phyloP scores from a whole-genome alignment of 2,888 invertebrate species.

The Metellina segmentata region DNA sequence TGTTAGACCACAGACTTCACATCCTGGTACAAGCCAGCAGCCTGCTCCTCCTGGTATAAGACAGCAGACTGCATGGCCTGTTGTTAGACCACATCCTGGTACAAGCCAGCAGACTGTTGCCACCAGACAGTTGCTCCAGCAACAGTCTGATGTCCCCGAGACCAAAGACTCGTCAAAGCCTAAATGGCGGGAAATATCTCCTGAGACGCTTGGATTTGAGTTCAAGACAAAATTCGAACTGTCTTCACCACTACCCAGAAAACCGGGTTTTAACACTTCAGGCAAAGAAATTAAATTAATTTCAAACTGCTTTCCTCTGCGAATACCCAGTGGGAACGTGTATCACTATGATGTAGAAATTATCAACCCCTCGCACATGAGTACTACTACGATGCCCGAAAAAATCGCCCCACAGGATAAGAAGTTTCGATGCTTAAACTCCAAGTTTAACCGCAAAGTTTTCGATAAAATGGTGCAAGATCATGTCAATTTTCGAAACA shows the following conservation, averaged over 20 bases:
- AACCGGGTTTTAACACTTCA: slow-evolving; percentile 2
- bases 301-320: slow-evolving; percentile 83
- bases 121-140: too few species aligned
- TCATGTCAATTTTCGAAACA: slow-evolving; percentile 81
- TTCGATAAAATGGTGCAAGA: slow-evolving; percentile 82
- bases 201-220: neutral
- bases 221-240: neutral
- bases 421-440: slow-evolving; percentile 46
- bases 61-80: too few species aligned
- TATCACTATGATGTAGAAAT: slow-evolving; percentile 83
- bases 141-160: too few species aligned
- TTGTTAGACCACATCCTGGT: too few species aligned
- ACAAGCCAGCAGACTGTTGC: too few species aligned
- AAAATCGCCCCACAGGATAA: neutral
- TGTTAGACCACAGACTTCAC: too few species aligned
- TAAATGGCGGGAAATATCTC: neutral
- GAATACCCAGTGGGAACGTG: slow-evolving; percentile 82
- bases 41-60: too few species aligned
- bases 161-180: too few species aligned
- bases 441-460: slow-evolving; percentile 82
- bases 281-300: slow-evolving; percentile 44
- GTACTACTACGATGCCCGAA: neutral
- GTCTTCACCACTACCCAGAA: neutral
- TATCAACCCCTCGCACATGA: neutral
- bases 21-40: too few species aligned